Conservation (phyloP, 1,140 invertebrate species). For the Eumaeus atala region DNA sequence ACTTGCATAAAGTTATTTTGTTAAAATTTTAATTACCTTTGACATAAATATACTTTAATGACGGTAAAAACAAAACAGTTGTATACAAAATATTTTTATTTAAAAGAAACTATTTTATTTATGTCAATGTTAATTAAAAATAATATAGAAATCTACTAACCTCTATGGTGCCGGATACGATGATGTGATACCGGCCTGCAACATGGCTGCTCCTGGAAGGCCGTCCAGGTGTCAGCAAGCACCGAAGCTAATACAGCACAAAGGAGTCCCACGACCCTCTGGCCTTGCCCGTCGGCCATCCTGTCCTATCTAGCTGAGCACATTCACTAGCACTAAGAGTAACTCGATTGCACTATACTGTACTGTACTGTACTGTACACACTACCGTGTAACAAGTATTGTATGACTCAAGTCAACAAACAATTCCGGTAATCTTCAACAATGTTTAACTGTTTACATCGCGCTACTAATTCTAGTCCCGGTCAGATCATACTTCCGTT, state of each 20-base stretch:
- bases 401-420: conserved; percentile 50
- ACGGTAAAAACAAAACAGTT: no score
- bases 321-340: conserved; percentile 41
- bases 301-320: conserved; percentile 35
- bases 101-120: no score
- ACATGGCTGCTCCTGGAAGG: conserved; percentile 68
- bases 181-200: conserved; percentile 61
- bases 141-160: conserved; percentile 37
- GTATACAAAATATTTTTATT: no score
- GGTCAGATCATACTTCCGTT: conserved; percentile 47
- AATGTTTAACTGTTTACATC: conserved; percentile 65
- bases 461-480: conserved; percentile 53
- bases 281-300: conserved; percentile 38
- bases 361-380: conserved; percentile 24
- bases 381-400: conserved; percentile 37
- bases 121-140: background rate
- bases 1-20: no score
- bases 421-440: conserved; percentile 55
- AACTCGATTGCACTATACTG: conserved; percentile 32
- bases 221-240: conserved; percentile 64
- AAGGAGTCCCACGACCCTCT: conserved; percentile 46
- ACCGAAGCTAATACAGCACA: conserved; percentile 42
- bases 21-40: no score
- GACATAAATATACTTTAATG: no score
- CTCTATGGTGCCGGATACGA: conserved; percentile 65